Evolutionary conservation across 2,888 invertebrate genomes (phyloP).

Genomic region (Gastracanthus pulcherrimus): DNA sequence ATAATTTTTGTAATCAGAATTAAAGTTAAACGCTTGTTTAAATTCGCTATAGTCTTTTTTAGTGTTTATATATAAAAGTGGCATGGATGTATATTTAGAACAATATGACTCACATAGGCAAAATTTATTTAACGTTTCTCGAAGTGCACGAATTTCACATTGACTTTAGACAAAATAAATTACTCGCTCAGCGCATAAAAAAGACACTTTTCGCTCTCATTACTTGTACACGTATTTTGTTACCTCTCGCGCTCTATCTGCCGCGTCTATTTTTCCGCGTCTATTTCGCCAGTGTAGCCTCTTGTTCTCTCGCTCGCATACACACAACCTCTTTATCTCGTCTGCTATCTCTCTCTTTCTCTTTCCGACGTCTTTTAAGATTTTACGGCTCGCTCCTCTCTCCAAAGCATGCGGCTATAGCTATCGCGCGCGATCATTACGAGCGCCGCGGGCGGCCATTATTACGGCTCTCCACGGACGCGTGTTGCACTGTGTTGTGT

Average conservation of each 20-base stretch:
- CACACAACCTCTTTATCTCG: conserved; percentile 16
- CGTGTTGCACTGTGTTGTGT: not conserved
- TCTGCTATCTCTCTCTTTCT: conserved; percentile 8
- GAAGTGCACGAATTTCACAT: not conserved
- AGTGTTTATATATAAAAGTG: no score
- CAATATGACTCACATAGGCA: no score
- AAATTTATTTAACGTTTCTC: no score
- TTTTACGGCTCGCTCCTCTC: conserved; percentile 14
- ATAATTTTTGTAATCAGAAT: no score
- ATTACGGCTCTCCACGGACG: conserved; percentile 52
- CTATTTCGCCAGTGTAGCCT: not conserved
- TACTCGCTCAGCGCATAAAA: no score
- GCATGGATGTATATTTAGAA: no score
- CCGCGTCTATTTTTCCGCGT: not conserved
- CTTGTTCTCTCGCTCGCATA: not conserved
- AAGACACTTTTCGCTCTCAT: no score
- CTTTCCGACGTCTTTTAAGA: not conserved
- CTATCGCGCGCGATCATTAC: conserved; percentile 49
- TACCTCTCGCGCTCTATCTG: not conserved
- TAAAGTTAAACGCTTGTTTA: no score
- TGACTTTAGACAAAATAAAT: not conserved
- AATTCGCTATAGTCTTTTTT: no score
- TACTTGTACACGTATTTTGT: not conserved
- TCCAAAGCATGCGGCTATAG: no score
- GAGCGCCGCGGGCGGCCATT: conserved; percentile 59